Base-by-base conservation (phyloP, 2,888 invertebrate genomes). In the Aquatica leii region DNA sequence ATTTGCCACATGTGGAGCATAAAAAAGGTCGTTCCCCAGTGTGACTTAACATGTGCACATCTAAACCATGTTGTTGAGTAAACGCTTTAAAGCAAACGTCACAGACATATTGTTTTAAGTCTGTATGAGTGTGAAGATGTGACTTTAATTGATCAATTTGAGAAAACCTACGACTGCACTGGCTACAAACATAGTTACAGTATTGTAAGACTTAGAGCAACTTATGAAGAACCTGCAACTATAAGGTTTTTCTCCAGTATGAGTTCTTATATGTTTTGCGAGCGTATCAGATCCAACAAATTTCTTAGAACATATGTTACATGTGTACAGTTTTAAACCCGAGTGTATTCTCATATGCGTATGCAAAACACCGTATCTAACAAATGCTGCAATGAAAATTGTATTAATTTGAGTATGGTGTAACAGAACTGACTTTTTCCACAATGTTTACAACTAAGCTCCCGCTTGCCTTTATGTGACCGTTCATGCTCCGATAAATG, bases 1-100 rank as follows among this genome's bases (percentile, higher is more conserved):
- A 72, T 65, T 76, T 77, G 12, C 75, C 74, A 52, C 77, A 77
- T 51, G 69, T 66, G 9, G 70, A 72, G 59, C 77, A 76, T 6
- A 72, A 58, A 60, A 71, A 76, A 20, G 72, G 74, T 58, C 75
- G 71, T 68, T 76, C 76, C 0, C 78, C 78, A 4, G 74, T 74
- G 63, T 79, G 80, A n/a, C 71, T 71, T 46, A 75, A 60, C 21
- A 72, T 63, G 60, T 80, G 80, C 37, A 74, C 74, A 17, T 75
- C 75, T 6, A 78, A 64, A 41, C 77, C 76, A 18, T 76, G 73
- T n/a, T 74, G 72, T 63, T 77, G 77, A 2, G 73, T 74, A 61
- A 78, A 78, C 1, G 71, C 67, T 66, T 78, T 79, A 5, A 69
- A 67, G 61, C 80, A 80, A 12, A 74, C 66, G 0, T 66, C 66